Evolutionary conservation across 1,140 invertebrate genomes (phyloP).

Genomic region (Hyles vespertilio): DNA sequence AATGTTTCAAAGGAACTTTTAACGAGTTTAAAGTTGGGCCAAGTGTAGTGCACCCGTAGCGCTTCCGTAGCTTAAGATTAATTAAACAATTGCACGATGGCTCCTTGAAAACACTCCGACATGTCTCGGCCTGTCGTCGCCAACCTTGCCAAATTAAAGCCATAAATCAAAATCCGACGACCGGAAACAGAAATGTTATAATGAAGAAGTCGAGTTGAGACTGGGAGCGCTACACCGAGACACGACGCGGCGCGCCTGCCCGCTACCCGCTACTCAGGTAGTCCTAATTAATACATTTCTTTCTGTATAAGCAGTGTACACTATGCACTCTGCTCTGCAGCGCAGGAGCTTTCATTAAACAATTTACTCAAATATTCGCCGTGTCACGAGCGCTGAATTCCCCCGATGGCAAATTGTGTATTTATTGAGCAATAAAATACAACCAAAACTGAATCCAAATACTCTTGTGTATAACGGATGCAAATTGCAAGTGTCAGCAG

Average conservation of each 20-base stretch:
- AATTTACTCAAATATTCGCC: no score
- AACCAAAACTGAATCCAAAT: constrained; percentile 4
- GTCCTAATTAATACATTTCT: no score
- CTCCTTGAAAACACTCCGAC: constrained; percentile 73
- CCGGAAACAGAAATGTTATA: constrained; percentile 71
- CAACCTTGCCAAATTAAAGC: constrained; percentile 73
- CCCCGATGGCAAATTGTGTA: neutral
- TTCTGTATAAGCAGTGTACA: no score
- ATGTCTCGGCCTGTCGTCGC: constrained; percentile 72
- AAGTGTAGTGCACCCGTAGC: constrained; percentile 69
- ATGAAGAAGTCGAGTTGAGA: constrained; percentile 38
- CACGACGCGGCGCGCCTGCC: no score
- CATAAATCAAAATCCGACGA: constrained; percentile 72
- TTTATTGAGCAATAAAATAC: constrained; percentile 9
- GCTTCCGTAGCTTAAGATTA: constrained; percentile 69
- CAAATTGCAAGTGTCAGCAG: constrained; percentile 28
- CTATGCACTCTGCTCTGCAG: no score
- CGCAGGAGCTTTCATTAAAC: no score
- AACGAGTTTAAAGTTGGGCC: constrained; percentile 74
- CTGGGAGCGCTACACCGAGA: no score
- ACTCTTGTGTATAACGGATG: constrained; percentile 22
- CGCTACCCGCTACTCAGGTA: no score
- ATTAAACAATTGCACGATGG: constrained; percentile 75
- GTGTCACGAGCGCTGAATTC: no score
- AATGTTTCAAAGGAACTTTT: constrained; percentile 75